Base-by-base conservation (phyloP, 2,797 vertebrate species). In the Avahi laniger region DNA sequence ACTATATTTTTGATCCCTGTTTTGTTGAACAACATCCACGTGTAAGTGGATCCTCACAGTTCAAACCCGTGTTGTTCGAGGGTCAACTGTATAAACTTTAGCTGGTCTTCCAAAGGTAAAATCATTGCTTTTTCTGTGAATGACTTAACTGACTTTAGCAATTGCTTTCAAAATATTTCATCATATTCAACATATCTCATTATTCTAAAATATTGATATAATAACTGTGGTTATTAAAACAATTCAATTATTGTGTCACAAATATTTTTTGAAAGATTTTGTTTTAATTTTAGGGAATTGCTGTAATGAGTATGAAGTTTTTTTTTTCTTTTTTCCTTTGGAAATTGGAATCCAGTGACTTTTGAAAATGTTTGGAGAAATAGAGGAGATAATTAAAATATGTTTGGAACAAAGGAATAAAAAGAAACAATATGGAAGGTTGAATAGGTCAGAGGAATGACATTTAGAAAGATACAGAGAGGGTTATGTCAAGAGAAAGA, bases 271-370 rank as follows among this genome's bases (percentile, higher is more conserved):
- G 28, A 5, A 89, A 79, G 28, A 48, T 61, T 7, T 78, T 63
- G 13, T 85, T 92, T 90, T 92, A 87, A 73, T 86, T 96, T 89
- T 28, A 84, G n/a, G 33, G 8, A 93, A 69, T 57, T 72, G 8
- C 4, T 28, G 50, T 33, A 17, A 35, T 43, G 12, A n/a, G 1
- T 28, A n/a, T 82, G 0, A 50, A 83, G 61, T 28, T 65, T n/a
- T 20, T 81, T 43, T 46, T 26, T 54, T 46, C 12, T 46, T 52
- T 52, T 52, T 20, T 18, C 43, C 43, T 52, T 52, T 14, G 13
- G 50, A 52, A 72, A 78, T 8, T 73, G 12, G 26, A 87, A 84
- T 80, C 50, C 41, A 81, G 35, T 52, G 24, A 33, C 10, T 10
- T 83, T 83, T 84, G 35, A 85, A 22, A 92, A 59, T 90, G 26